Conservation (phyloP, 2,113 vertebrate species). For the Pionites leucogaster region DNA sequence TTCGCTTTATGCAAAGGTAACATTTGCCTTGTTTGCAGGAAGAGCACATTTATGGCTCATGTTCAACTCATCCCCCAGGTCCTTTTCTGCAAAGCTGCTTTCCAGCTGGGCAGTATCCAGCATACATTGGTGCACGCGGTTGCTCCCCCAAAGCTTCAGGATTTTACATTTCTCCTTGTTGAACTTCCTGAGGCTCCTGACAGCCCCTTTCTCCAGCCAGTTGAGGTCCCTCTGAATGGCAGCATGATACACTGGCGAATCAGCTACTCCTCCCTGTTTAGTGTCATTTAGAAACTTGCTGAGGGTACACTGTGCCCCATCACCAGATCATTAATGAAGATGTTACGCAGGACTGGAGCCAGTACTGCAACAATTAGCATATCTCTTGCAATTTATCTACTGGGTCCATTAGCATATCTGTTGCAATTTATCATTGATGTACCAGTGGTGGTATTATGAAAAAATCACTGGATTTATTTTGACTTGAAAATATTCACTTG, state of each 20-base stretch:
- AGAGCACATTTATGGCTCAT: background rate
- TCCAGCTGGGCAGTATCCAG: background rate
- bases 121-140: accelerated
- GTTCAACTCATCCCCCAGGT: background rate
- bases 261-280: background rate
- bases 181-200: background rate
- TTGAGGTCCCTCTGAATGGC: background rate
- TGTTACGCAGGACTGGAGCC: background rate
- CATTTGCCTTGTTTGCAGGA: accelerated
- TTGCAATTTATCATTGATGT: background rate
- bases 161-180: background rate
- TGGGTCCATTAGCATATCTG: background rate
- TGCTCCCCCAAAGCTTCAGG: background rate
- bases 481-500: background rate
- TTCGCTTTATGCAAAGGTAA: background rate
- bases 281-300: background rate
- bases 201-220: background rate
- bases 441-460: background rate
- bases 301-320: background rate
- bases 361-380: background rate
- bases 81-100: background rate
- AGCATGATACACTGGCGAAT: background rate
- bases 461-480: background rate
- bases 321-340: background rate
- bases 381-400: background rate